These are phyloP conservation scores for Coelopa pilipes DNA, from an alignment of 2,888 invertebrate species.

Conservation along the genomic window DNA sequence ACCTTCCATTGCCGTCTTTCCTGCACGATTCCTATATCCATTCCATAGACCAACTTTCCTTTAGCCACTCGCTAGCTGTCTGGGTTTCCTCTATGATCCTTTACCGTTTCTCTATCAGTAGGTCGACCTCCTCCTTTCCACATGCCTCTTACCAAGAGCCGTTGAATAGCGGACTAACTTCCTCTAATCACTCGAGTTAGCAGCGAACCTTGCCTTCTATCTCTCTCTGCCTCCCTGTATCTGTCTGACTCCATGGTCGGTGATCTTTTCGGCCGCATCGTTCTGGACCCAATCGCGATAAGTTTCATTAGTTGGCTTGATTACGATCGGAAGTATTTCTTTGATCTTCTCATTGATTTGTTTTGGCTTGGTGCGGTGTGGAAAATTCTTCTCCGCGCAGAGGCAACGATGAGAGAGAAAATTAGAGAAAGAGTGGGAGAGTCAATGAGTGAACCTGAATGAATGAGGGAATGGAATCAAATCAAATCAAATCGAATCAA, in stretches of 20 bases:
- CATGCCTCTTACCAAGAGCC: too few relatives aligned
- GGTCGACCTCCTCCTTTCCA: too few relatives aligned
- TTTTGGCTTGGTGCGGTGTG: conserved; percentile 3
- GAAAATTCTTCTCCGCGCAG: background rate
- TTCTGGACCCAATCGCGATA: background rate
- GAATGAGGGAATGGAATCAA: conserved; percentile 33
- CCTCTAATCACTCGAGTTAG: background rate
- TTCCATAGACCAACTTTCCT: too few relatives aligned
- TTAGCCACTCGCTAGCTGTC: too few relatives aligned
- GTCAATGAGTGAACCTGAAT: background rate
- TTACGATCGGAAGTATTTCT: conserved; percentile 46
- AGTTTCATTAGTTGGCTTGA: conserved; percentile 31
- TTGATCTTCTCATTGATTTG: conserved; percentile 40
- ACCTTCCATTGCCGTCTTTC: too few relatives aligned
- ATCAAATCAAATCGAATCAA: conserved; percentile 53
- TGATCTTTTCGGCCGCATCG: background rate
- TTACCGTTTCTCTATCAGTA: too few relatives aligned
- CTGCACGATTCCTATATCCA: too few relatives aligned
- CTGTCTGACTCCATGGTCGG: background rate
- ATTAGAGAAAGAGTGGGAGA: too few relatives aligned
- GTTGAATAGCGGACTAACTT: too few relatives aligned
- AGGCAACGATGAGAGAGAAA: too few relatives aligned
- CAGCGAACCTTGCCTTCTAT: background rate
- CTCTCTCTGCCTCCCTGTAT: background rate
- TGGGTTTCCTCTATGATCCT: too few relatives aligned